Evolutionary conservation across 2,888 invertebrate species (phyloP), one percentile per base, ranked within the genome.

Genomic region (Dolomedes plantarius): DNA sequence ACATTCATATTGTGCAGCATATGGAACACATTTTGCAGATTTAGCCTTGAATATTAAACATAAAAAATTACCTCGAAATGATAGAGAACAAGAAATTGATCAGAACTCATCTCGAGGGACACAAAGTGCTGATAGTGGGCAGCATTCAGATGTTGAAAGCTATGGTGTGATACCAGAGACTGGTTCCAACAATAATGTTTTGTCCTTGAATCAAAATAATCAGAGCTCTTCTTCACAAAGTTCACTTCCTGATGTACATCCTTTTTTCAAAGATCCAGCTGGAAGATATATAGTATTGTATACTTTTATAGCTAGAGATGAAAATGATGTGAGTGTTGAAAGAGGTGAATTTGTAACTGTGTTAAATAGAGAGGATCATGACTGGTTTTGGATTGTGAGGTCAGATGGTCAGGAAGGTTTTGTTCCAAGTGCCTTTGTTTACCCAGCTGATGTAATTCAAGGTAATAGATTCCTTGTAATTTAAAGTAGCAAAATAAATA

Each of bases 331-430:
- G 0, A 96, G 96, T 50, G 98, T 98, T 0, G 96, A 97, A 90
- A 93, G 97, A 69, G 98, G 98, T 0, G 98, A 98, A 91, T 96
- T 98, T 92, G 97, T 98, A n/a, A 97, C 97, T 82, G 96, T 98
- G 16, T 92, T 98, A 13, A 98, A 98, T 92, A 94, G 96, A 90
- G 98, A 98, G 91, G 98, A 98, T 92, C 95, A 96, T 0, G 97
- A 98, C 91, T 98, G 98, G 98, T 98, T 95, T 91, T 98, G 98
- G 98, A 96, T 98, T 75, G 95, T 97, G 50, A 93, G 97, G 89
- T 95, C 95, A 89, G 97, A 98, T 90, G 97, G 96, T 0, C 96
- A 96, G 90, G 98, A 98, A 92, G 98, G 98, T 0, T 98, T 98
- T 91, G 97, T 98, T 74, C 98, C 98, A 0, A 96, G 96, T 7